A percentile compares a stretch with the other conserved stretches of the same genome.
Evolutionary conservation across 1,140 invertebrate species (phyloP).

Genomic region (Bathynomus jamesi): DNA sequence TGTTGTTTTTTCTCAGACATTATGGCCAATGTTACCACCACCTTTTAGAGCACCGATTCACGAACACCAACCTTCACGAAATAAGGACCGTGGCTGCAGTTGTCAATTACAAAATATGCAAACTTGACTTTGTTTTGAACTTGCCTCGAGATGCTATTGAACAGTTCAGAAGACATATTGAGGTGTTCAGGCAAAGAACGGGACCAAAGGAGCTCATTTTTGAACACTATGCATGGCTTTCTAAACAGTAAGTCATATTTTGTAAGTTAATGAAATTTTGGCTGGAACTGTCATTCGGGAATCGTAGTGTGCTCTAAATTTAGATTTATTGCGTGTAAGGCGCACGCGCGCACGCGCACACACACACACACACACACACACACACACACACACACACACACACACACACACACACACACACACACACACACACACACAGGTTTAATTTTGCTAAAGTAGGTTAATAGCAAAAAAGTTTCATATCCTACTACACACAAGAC

Average conservation of each 20-base stretch:
- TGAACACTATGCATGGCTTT: slow-evolving; percentile 93
- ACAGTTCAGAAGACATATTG: slow-evolving; percentile 84
- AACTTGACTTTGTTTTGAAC: slow-evolving; percentile 66
- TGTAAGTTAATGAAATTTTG: slow-evolving; percentile 58
- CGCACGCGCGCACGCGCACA: too few species aligned
- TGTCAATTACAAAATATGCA: slow-evolving; percentile 75
- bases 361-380: too few species aligned
- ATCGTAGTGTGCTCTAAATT: too few species aligned
- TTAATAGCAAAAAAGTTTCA: too few species aligned
- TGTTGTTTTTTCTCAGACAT: slow-evolving; percentile 60
- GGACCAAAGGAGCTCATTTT: slow-evolving; percentile 75
- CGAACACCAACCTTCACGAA: slow-evolving; percentile 84
- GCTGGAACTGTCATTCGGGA: too few species aligned
- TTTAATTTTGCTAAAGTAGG: too few species aligned
- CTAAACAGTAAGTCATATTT: slow-evolving; percentile 67
- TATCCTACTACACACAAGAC: too few species aligned
- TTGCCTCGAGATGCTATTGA: slow-evolving; percentile 85
- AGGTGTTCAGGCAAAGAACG: slow-evolving; percentile 69
- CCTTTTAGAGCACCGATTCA: slow-evolving; percentile 73
- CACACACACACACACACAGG: too few species aligned
- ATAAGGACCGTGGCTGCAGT: slow-evolving; percentile 90
- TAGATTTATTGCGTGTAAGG: too few species aligned
- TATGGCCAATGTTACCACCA: slow-evolving; percentile 88
- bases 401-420: too few species aligned
- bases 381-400: too few species aligned